These are phyloP conservation scores for Diplodus sargus DNA, from an alignment of 2,797 vertebrate genomes.

Conservation along the genomic window DNA sequence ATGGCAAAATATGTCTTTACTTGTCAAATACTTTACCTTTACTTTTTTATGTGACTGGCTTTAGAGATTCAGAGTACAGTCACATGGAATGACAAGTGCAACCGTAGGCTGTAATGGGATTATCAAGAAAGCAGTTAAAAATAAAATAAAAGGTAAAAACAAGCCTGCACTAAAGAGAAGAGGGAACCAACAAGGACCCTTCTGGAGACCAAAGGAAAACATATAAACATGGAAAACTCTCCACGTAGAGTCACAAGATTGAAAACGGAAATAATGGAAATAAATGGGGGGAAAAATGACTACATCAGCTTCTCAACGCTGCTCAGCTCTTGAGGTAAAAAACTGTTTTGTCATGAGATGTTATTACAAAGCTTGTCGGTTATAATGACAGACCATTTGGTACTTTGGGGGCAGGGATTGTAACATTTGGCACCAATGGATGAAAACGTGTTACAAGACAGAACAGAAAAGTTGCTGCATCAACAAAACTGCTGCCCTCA, in stretches of 20 bases:
- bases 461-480: background rate
- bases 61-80: background rate
- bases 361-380: conserved; percentile 2
- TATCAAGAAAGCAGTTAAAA: background rate
- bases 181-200: background rate
- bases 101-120: background rate
- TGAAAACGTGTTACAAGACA: conserved; percentile 10
- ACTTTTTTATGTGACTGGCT: background rate
- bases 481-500: background rate
- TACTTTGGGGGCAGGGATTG: background rate
- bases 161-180: too few relatives aligned
- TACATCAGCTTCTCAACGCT: background rate
- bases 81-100: background rate
- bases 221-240: background rate
- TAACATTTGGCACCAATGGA: background rate
- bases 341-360: background rate
- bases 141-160: too few relatives aligned
- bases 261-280: conserved; percentile 3
- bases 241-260: background rate
- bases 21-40: background rate
- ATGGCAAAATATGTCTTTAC: background rate
- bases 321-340: background rate
- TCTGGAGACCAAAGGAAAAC: conserved; percentile 3
- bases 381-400: background rate
- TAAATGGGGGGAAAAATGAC: background rate